Percentiles rank a stretch among this genome's conserved stretches.
phyloP scores from a whole-genome alignment of 2,888 invertebrate genomes.

The Ochropleura plecta region DNA sequence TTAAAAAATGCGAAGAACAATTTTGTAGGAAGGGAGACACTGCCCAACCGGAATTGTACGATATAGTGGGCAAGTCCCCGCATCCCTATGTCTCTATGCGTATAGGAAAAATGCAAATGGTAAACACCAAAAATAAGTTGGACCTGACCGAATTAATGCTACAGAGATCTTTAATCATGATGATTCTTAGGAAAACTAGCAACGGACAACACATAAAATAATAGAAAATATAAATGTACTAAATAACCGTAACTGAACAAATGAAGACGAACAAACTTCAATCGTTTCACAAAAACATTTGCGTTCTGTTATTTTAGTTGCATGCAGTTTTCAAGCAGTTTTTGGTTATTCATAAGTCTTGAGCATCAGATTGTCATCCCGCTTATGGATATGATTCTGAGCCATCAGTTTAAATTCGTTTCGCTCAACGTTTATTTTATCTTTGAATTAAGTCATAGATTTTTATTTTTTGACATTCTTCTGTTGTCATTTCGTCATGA shows the following conservation, averaged over 20 bases:
- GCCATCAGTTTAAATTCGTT: conserved; percentile 26
- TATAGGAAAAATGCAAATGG: background rate
- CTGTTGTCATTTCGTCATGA: background rate
- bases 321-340: conserved; percentile 18
- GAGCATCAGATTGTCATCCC: conserved; percentile 25
- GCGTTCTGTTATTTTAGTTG: background rate
- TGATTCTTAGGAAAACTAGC: background rate
- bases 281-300: background rate
- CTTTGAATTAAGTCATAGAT: background rate
- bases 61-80: background rate
- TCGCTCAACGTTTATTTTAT: background rate
- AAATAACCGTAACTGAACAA: background rate
- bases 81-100: background rate
- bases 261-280: background rate
- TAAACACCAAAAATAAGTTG: background rate
- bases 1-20: background rate
- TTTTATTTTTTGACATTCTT: background rate
- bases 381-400: conserved; percentile 5
- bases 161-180: background rate
- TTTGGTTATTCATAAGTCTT: background rate
- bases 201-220: background rate
- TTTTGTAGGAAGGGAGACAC: background rate
- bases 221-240: background rate
- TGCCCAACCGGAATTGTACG: background rate
- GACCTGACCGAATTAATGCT: background rate